A percentile compares a stretch with the other conserved stretches of the same genome.
Conservation (phyloP, 2,797 vertebrate genomes). For the Eulemur coronatus region DNA sequence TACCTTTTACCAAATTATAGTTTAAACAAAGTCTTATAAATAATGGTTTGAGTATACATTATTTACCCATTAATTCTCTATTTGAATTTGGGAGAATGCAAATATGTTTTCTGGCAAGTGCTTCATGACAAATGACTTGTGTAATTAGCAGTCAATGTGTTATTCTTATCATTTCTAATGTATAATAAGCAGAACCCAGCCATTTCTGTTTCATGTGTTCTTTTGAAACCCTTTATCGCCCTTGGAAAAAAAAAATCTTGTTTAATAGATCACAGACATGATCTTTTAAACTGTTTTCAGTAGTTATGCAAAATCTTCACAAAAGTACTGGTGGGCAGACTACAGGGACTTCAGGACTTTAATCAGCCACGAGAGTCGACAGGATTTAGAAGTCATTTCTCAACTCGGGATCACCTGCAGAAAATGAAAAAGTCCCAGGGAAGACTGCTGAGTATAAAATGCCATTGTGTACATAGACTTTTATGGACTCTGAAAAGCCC, state of each 20-base stretch:
- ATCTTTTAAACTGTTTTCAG: slow-evolving; percentile 87
- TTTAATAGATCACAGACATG: slow-evolving; percentile 86
- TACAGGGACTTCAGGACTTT: slow-evolving; percentile 83
- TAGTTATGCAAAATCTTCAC: slow-evolving; percentile 86
- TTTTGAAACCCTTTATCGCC: slow-evolving; percentile 84
- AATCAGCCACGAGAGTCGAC: slow-evolving; percentile 83
- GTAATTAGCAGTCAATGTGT: slow-evolving; percentile 83
- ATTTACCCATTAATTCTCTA: slow-evolving; percentile 82
- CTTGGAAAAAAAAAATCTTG: slow-evolving; percentile 80
- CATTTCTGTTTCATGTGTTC: slow-evolving; percentile 83
- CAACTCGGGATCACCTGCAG: slow-evolving; percentile 81
- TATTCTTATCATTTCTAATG: slow-evolving; percentile 79
- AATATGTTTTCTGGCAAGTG: slow-evolving; percentile 81
- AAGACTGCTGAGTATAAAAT: slow-evolving; percentile 80
- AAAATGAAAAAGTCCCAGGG: slow-evolving; percentile 79
- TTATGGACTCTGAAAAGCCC: slow-evolving; percentile 81
- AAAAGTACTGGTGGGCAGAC: slow-evolving; percentile 81
- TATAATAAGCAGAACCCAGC: slow-evolving; percentile 82
- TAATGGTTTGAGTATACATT: slow-evolving; percentile 82
- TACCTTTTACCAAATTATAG: slow-evolving; percentile 69
- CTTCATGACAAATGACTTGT: slow-evolving; percentile 83
- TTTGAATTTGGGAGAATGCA: slow-evolving; percentile 82
- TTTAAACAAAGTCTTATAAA: slow-evolving; percentile 75
- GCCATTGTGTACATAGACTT: slow-evolving; percentile 77
- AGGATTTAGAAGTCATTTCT: slow-evolving; percentile 85